phyloP scores from a whole-genome alignment of 2,888 invertebrate species.

The Dromius quadrimaculatus region DNA sequence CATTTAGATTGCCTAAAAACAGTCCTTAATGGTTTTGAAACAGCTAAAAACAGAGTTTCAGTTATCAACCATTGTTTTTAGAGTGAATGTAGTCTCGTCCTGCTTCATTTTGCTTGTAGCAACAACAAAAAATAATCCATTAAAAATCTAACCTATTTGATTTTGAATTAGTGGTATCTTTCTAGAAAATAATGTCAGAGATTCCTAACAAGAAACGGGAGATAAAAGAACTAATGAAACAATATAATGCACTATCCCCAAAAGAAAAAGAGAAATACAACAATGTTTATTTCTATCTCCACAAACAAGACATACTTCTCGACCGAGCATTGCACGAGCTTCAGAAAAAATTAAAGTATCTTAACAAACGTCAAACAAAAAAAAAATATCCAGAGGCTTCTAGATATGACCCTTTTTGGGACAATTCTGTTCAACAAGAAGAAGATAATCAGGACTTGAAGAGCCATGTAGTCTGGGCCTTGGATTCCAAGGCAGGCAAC shows the following conservation, averaged over 20 bases:
- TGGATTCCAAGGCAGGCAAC: conserved; percentile 28
- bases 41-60: no score
- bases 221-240: conserved; percentile 10
- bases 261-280: conserved; percentile 5
- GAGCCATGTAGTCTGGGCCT: conserved; percentile 6
- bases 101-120: no score
- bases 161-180: no score
- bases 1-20: no score
- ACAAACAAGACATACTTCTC: conserved; percentile 27
- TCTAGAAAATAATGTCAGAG: conserved; percentile 1
- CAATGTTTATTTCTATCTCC: conserved; percentile 21
- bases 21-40: no score
- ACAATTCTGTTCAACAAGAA: background rate
- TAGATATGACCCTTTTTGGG: background rate
- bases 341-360: background rate
- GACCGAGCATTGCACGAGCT: conserved; percentile 2
- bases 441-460: background rate
- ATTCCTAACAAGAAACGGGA: conserved; percentile 3
- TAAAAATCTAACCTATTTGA: no score
- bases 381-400: background rate
- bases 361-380: background rate
- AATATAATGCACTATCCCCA: conserved; percentile 8
- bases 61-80: no score
- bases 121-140: no score
- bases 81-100: no score